Conservation (phyloP, 2,113 vertebrate species). For the Pomatostomus ruficeps region DNA sequence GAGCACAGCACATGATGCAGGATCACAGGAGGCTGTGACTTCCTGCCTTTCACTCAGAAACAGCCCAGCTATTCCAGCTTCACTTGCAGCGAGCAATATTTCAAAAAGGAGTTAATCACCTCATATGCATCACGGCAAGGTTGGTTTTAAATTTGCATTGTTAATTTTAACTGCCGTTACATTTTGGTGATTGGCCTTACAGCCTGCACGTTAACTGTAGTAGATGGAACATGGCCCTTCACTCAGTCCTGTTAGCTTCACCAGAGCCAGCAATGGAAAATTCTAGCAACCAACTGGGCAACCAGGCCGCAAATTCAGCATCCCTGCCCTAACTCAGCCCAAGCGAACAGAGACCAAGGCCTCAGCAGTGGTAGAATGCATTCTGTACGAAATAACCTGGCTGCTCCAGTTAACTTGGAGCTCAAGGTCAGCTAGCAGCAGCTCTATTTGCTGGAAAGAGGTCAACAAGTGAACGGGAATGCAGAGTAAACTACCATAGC, state of each 20-base stretch:
- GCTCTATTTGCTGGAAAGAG: neutral
- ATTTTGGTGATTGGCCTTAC: neutral
- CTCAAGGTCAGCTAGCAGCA: neutral
- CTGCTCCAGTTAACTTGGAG: neutral
- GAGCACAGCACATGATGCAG: neutral
- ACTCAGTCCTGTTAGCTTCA: neutral
- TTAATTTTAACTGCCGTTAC: neutral
- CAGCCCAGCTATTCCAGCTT: neutral
- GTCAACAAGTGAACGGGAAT: neutral
- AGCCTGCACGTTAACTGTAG: neutral
- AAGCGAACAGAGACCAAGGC: accelerated
- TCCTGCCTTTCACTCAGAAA: neutral
- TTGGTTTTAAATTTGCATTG: neutral
- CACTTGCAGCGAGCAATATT: neutral
- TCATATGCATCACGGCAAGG: neutral
- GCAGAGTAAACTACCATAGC: slow-evolving; percentile 24
- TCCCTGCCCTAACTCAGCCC: neutral
- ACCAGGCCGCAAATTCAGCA: neutral
- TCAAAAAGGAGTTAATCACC: neutral
- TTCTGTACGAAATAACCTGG: neutral
- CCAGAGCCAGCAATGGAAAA: neutral
- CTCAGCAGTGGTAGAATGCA: neutral
- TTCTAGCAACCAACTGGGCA: neutral
- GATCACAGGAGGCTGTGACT: neutral
- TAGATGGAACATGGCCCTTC: neutral